Evolutionary conservation across 2,888 invertebrate species (phyloP).

Genomic region (Camponotus fellah): DNA sequence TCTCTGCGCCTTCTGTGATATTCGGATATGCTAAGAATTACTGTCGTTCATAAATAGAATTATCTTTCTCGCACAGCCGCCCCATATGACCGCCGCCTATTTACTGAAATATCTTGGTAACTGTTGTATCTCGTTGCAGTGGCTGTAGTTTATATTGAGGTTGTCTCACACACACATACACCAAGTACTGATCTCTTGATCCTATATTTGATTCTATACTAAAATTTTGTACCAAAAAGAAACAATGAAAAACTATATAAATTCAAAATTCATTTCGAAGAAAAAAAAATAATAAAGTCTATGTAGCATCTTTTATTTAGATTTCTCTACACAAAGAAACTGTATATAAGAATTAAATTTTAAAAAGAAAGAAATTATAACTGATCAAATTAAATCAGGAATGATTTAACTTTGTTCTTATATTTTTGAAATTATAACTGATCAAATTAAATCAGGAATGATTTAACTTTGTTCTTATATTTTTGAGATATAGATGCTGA

Average conservation of each 20-base stretch:
- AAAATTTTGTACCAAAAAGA: not conserved
- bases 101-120: conserved; percentile 52
- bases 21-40: conserved; percentile 30
- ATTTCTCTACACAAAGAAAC: not conserved
- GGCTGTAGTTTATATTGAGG: conserved; percentile 20
- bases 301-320: not conserved
- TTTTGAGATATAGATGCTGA: not conserved
- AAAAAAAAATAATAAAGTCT: not conserved
- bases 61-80: conserved; percentile 35
- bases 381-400: not conserved
- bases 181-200: not conserved
- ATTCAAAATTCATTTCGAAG: not conserved
- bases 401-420: too few species aligned
- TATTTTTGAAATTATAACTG: not conserved
- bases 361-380: not conserved
- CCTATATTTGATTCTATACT: not conserved
- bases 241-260: not conserved
- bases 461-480: not conserved
- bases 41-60: conserved; percentile 54
- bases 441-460: not conserved
- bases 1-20: conserved; percentile 7
- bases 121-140: conserved; percentile 16
- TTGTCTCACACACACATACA: not conserved
- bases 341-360: not conserved
- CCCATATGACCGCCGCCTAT: conserved; percentile 34